phyloP scores from a whole-genome alignment of 1,140 invertebrate species.

The Chironomus tepperi region DNA sequence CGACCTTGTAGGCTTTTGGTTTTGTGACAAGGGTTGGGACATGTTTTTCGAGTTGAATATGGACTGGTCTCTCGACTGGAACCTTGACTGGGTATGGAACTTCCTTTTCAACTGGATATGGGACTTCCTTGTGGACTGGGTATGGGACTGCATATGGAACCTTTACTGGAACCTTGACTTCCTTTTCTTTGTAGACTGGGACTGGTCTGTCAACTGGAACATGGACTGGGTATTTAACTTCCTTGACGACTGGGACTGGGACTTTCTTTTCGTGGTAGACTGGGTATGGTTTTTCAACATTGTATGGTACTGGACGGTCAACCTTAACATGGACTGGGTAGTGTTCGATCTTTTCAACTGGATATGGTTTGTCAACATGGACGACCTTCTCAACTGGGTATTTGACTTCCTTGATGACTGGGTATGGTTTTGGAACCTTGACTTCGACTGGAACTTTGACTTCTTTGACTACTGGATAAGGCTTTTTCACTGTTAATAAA shows the following conservation, averaged over 20 bases:
- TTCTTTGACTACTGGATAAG: conserved; percentile 52
- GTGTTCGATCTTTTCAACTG: conserved; percentile 48
- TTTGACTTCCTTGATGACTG: conserved; percentile 49
- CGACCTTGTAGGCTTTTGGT: conserved; percentile 49
- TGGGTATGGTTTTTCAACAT: conserved; percentile 48
- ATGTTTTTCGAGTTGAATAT: conserved; percentile 49
- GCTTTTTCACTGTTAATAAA: conserved; percentile 48
- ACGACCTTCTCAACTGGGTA: conserved; percentile 48
- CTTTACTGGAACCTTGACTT: conserved; percentile 48
- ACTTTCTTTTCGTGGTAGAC: conserved; percentile 40
- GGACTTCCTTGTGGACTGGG: conserved; percentile 46
- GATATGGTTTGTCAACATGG: conserved; percentile 52
- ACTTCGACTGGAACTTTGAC: conserved; percentile 45
- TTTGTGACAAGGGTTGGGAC: conserved; percentile 49
- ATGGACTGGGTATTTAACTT: conserved; percentile 41
- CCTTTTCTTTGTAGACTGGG: conserved; percentile 47
- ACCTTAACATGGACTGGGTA: conserved; percentile 36
- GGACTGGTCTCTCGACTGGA: conserved; percentile 48
- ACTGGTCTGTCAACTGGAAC: conserved; percentile 42
- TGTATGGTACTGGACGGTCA: conserved; percentile 40
- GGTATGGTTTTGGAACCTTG: conserved; percentile 48
- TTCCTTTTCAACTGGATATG: conserved; percentile 49
- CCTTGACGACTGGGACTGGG: conserved; percentile 40
- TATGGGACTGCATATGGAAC: conserved; percentile 46
- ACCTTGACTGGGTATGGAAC: conserved; percentile 52